Evolutionary conservation across 2,797 vertebrate species (phyloP).

Genomic region (Mareca penelope): DNA sequence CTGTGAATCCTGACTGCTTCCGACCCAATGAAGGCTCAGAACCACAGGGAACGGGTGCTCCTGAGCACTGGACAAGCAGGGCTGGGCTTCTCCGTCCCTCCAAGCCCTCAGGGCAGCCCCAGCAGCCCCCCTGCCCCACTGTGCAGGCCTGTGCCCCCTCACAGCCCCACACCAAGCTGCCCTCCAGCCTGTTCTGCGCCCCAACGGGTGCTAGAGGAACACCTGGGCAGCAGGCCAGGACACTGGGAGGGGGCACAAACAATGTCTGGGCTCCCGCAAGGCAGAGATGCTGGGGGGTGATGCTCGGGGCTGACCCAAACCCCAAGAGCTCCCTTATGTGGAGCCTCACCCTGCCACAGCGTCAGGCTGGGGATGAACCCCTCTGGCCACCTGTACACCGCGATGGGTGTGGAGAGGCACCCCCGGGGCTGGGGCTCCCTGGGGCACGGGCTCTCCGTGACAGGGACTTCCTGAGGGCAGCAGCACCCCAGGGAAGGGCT

Average conservation of each 20-base stretch:
- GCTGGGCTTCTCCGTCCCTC: background rate
- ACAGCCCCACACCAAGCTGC: background rate
- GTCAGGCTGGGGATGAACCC: background rate
- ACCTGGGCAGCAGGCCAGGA: too few species aligned
- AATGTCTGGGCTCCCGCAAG: background rate
- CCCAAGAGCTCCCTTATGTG: background rate
- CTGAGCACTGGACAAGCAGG: background rate
- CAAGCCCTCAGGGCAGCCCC: accelerated
- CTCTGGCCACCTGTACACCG: too few species aligned
- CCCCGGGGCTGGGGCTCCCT: background rate
- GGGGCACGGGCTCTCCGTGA: too few species aligned
- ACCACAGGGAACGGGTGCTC: accelerated
- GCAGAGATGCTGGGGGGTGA: background rate
- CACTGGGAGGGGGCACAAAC: too few species aligned
- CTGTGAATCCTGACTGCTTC: background rate
- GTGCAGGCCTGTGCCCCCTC: too few species aligned
- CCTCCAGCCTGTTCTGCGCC: background rate
- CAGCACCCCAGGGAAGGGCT: background rate
- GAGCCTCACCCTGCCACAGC: background rate
- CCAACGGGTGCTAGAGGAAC: accelerated
- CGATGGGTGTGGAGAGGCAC: background rate
- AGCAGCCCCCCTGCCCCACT: accelerated
- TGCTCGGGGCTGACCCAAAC: background rate
- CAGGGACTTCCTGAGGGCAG: too few species aligned
- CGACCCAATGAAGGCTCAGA: background rate